phyloP scores from a whole-genome alignment of 1,140 invertebrate species.

The Drosophila chauvacae region DNA sequence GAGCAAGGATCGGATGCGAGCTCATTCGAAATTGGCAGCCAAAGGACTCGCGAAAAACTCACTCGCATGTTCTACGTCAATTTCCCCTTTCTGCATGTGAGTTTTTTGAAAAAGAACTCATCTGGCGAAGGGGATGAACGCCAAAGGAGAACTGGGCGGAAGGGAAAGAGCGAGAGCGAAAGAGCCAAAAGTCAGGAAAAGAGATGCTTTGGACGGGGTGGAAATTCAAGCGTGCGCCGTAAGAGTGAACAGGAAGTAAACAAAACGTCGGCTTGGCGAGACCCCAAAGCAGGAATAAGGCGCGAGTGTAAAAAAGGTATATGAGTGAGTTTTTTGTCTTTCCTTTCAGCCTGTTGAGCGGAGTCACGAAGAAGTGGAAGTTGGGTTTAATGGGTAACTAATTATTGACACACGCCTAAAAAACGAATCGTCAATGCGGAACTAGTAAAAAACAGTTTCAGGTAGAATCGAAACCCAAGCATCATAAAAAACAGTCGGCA shows the following conservation, averaged over 20 bases:
- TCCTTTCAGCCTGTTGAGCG: constrained; percentile 60
- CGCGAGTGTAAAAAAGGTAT: constrained; percentile 30
- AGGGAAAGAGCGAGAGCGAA: constrained; percentile 57
- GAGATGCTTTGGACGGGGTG: constrained; percentile 42
- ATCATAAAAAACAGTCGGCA: constrained; percentile 62
- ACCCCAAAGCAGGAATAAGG: constrained; percentile 21
- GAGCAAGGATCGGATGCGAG: constrained; percentile 22
- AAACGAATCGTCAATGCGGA: constrained; percentile 63
- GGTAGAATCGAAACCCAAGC: constrained; percentile 42
- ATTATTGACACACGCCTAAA: constrained; percentile 77
- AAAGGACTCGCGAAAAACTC: constrained; percentile 22
- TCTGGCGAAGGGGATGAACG: constrained; percentile 65
- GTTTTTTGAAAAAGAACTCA: constrained; percentile 35
- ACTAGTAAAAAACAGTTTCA: constrained; percentile 56
- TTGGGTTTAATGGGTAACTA: constrained; percentile 61
- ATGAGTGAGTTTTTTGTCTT: constrained; percentile 61
- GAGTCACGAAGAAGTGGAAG: constrained; percentile 4
- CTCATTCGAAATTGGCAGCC: not conserved
- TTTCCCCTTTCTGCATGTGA: constrained; percentile 62
- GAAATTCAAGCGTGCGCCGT: constrained; percentile 71
- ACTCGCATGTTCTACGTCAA: constrained; percentile 19
- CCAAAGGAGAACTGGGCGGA: constrained; percentile 21
- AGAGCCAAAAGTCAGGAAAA: constrained; percentile 69
- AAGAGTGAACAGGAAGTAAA: constrained; percentile 73
- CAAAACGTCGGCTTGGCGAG: constrained; percentile 20